phyloP scores from a whole-genome alignment of 2,888 invertebrate genomes.

The Podabrus alpinus region DNA sequence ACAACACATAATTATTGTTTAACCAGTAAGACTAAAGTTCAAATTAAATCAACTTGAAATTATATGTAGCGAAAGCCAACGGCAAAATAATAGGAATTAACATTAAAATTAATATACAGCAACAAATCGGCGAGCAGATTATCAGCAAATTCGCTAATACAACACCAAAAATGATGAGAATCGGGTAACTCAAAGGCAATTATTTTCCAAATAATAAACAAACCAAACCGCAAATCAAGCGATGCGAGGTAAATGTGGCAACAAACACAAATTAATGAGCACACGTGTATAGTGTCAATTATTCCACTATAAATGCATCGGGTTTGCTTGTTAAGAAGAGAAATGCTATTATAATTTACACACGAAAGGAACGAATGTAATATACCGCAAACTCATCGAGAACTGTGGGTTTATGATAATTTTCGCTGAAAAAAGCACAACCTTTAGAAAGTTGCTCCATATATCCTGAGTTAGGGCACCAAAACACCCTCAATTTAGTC shows the following conservation, averaged over 20 bases:
- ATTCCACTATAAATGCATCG: conserved; percentile 28
- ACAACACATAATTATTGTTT: conserved; percentile 18
- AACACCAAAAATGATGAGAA: conserved; percentile 39
- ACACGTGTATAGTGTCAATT: conserved; percentile 36
- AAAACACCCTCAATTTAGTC: conserved; percentile 5
- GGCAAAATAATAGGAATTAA: background rate
- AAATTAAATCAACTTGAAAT: conserved; percentile 1
- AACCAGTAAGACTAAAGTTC: conserved; percentile 5
- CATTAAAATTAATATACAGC: background rate
- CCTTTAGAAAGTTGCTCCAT: conserved; percentile 12
- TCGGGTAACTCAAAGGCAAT: conserved; percentile 41
- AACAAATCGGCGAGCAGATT: background rate
- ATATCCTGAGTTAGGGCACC: conserved; percentile 7
- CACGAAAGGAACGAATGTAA: conserved; percentile 23
- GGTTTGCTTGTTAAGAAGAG: conserved; percentile 29
- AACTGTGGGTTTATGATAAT: conserved; percentile 24
- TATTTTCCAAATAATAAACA: conserved; percentile 44
- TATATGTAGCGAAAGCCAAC: background rate
- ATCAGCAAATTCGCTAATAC: conserved; percentile 8
- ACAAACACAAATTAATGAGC: conserved; percentile 40
- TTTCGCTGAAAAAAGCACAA: conserved; percentile 17
- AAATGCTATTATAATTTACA: conserved; percentile 27
- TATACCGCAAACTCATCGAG: conserved; percentile 17
- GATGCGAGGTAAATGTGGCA: conserved; percentile 32
- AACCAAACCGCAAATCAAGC: conserved; percentile 47